phyloP scores from a whole-genome alignment of 2,888 invertebrate genomes.

The Eristalinus sepulchralis region DNA sequence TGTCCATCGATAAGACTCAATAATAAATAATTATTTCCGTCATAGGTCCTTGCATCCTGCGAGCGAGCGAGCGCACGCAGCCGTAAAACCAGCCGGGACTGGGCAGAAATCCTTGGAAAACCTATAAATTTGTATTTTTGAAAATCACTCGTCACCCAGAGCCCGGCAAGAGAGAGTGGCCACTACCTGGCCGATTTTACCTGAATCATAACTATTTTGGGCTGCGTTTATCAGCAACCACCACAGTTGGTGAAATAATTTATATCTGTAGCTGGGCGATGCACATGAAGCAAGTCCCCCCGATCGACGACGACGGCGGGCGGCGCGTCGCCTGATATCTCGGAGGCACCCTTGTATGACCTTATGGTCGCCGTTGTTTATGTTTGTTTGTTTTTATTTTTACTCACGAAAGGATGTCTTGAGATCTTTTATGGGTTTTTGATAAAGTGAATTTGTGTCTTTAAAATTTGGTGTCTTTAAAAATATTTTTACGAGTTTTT shows the following conservation, averaged over 20 bases:
- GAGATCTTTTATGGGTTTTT: conserved; percentile 52
- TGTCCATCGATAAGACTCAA: conserved; percentile 62
- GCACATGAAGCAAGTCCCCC: conserved; percentile 45
- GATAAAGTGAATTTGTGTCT: conserved; percentile 57
- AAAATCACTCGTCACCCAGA: conserved; percentile 25
- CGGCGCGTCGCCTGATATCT: neutral
- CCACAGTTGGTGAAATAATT: conserved; percentile 69
- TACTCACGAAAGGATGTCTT: conserved; percentile 58
- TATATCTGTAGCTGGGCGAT: conserved; percentile 44
- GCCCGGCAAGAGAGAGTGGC: neutral
- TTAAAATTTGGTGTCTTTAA: conserved; percentile 40
- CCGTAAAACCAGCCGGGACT: conserved; percentile 30
- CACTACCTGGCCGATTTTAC: conserved; percentile 37
- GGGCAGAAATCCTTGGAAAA: conserved; percentile 60
- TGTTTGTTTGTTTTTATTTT: conserved; percentile 65
- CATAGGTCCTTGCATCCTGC: conserved; percentile 64
- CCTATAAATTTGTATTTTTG: conserved; percentile 42
- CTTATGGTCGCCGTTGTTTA: conserved; percentile 51
- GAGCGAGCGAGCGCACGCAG: conserved; percentile 14
- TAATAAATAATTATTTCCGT: conserved; percentile 70
- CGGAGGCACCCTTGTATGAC: conserved; percentile 1
- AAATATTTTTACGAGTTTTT: conserved; percentile 62
- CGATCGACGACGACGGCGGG: neutral
- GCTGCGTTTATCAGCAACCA: conserved; percentile 37
- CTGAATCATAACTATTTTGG: conserved; percentile 61